Conservation (phyloP, 2,888 invertebrate species). For the Acholoe squamosa region DNA sequence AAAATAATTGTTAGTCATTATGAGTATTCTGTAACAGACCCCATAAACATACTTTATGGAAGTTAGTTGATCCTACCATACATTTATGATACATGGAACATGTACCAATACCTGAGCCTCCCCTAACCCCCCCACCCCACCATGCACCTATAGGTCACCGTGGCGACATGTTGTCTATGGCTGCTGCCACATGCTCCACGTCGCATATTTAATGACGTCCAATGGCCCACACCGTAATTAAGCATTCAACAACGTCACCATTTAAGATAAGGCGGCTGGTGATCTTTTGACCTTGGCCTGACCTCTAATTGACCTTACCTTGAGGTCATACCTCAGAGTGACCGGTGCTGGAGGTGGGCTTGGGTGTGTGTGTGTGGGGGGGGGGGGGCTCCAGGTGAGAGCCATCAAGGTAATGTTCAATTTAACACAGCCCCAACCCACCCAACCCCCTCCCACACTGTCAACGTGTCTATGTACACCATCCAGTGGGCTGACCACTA, state of each 20-base stretch:
- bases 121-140: not conserved
- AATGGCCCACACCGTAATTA: not conserved
- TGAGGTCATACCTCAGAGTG: slow-evolving; percentile 44
- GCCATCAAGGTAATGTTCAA: slow-evolving; percentile 7
- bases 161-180: slow-evolving; percentile 28
- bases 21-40: no score
- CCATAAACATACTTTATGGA: no score
- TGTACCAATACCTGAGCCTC: no score
- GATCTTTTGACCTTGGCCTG: slow-evolving; percentile 44
- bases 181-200: slow-evolving; percentile 16
- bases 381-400: slow-evolving; percentile 34
- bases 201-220: slow-evolving; percentile 2
- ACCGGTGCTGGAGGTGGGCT: not conserved
- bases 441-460: not conserved
- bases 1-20: no score
- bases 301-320: slow-evolving; percentile 55
- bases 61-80: no score
- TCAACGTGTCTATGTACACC: slow-evolving; percentile 6
- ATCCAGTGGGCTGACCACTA: not conserved
- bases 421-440: not conserved
- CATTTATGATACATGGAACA: no score
- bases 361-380: not conserved
- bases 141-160: not conserved
- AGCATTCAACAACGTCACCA: not conserved
- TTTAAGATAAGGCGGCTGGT: slow-evolving; percentile 12